phyloP scores from a whole-genome alignment of 2,888 invertebrate genomes.

The Scotopteryx bipunctaria region DNA sequence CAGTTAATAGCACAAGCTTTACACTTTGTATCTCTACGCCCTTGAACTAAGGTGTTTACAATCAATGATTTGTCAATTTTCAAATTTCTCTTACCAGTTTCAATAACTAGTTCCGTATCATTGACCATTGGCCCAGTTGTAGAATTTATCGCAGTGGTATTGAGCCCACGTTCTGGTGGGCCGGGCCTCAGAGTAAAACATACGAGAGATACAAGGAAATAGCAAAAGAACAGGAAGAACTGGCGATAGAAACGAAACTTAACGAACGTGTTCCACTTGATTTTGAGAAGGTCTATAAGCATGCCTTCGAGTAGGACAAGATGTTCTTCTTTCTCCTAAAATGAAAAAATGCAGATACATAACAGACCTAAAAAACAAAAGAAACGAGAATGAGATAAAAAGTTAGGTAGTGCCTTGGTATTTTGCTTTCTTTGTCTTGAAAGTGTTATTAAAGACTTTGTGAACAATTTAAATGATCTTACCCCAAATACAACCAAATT shows the following conservation, averaged over 20 bases:
- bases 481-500: constrained; percentile 98
- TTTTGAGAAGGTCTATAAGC: constrained; percentile 95
- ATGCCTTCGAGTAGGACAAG: constrained; percentile 97
- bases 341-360: neutral
- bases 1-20: no score
- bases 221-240: constrained; percentile 94
- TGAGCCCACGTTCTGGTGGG: constrained; percentile 84
- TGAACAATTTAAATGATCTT: constrained; percentile 53
- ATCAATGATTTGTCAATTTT: no score
- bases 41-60: no score
- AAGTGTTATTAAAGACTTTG: no score
- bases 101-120: constrained; percentile 60
- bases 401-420: no score
- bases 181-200: constrained; percentile 96
- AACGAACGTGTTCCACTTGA: constrained; percentile 99
- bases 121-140: constrained; percentile 56
- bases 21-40: no score
- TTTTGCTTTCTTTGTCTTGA: no score
- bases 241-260: constrained; percentile 97
- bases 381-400: no score
- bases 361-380: neutral
- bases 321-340: constrained; percentile 96
- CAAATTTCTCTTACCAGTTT: constrained; percentile 64
- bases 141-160: constrained; percentile 62
- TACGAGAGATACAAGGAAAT: constrained; percentile 93